These are phyloP conservation scores for Leucozona laternaria DNA, from an alignment of 2,888 invertebrate genomes.

Conservation along the genomic window DNA sequence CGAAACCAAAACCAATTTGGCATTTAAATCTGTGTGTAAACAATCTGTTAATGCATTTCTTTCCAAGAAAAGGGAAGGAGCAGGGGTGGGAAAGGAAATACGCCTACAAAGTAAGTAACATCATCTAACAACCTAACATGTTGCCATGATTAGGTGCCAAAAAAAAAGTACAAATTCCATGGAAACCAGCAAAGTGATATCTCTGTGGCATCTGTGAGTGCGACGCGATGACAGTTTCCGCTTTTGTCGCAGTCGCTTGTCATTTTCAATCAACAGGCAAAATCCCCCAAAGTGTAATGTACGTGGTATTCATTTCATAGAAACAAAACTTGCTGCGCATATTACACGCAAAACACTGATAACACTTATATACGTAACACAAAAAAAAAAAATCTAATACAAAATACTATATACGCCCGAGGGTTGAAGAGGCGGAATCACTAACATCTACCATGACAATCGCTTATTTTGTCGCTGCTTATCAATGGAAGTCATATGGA, in stretches of 20 bases:
- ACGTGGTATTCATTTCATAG: constrained; percentile 45
- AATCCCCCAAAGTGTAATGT: constrained; percentile 14
- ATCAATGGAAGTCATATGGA: constrained; percentile 60
- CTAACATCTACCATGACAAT: constrained; percentile 50
- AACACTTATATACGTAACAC: constrained; percentile 1
- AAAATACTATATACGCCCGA: neutral
- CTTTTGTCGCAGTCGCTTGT: constrained; percentile 55
- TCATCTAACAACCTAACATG: too few species aligned
- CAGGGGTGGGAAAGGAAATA: constrained; percentile 31
- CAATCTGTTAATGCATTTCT: constrained; percentile 59
- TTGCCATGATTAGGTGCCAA: constrained; percentile 52
- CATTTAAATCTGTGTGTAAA: constrained; percentile 27
- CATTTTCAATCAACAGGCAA: constrained; percentile 48
- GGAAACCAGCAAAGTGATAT: constrained; percentile 37
- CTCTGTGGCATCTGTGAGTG: constrained; percentile 23
- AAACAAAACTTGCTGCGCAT: constrained; percentile 45
- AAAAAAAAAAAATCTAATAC: neutral
- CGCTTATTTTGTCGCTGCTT: constrained; percentile 43
- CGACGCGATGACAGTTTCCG: constrained; percentile 58
- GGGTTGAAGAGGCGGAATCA: constrained; percentile 15
- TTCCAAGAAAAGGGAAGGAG: too few species aligned
- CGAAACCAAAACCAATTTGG: constrained; percentile 40
- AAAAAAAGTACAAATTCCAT: constrained; percentile 41
- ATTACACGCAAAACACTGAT: constrained; percentile 39
- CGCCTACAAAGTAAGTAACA: constrained; percentile 25